These are phyloP conservation scores for Pseudotriccus pelzelni DNA, from an alignment of 2,797 vertebrate species.

Conservation along the genomic window DNA sequence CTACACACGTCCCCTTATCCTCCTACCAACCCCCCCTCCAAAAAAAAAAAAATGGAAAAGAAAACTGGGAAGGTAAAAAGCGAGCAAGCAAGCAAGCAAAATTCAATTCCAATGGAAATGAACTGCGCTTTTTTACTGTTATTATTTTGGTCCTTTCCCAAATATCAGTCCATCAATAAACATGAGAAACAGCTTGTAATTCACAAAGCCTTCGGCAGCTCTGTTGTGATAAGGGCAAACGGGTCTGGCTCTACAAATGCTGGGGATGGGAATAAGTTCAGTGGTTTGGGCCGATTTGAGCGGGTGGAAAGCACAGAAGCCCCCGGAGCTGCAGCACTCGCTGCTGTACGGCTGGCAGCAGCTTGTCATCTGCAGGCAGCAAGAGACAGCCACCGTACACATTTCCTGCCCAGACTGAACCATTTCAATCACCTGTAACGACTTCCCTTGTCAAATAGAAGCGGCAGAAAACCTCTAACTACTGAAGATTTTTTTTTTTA, in stretches of 20 bases:
- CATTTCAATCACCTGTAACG: conserved; percentile 65
- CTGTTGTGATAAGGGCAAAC: conserved; percentile 67
- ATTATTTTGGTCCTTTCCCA: conserved; percentile 63
- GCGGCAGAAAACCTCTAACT: conserved; percentile 19
- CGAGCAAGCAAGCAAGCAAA: background rate
- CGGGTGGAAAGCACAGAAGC: conserved; percentile 53
- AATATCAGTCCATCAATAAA: conserved; percentile 76
- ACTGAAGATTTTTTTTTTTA: background rate
- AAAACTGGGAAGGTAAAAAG: background rate
- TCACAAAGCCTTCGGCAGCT: conserved; percentile 55
- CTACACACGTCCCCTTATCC: background rate
- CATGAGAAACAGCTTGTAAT: conserved; percentile 74
- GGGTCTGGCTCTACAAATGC: conserved; percentile 58
- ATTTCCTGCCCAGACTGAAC: conserved; percentile 52
- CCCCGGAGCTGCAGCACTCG: conserved; percentile 53
- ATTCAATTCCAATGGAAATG: conserved; percentile 56
- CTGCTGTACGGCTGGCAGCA: conserved; percentile 45
- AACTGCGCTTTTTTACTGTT: conserved; percentile 14
- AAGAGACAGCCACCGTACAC: background rate
- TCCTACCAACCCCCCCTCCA: background rate
- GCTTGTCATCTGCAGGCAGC: conserved; percentile 62
- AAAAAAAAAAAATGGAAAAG: background rate
- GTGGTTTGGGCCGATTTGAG: conserved; percentile 65
- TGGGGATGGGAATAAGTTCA: conserved; percentile 60
- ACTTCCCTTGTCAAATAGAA: conserved; percentile 55